Percentiles rank a stretch among this genome's conserved stretches.
phyloP scores from a whole-genome alignment of 1,140 invertebrate genomes.

The Pseudomyrmex sp. region DNA sequence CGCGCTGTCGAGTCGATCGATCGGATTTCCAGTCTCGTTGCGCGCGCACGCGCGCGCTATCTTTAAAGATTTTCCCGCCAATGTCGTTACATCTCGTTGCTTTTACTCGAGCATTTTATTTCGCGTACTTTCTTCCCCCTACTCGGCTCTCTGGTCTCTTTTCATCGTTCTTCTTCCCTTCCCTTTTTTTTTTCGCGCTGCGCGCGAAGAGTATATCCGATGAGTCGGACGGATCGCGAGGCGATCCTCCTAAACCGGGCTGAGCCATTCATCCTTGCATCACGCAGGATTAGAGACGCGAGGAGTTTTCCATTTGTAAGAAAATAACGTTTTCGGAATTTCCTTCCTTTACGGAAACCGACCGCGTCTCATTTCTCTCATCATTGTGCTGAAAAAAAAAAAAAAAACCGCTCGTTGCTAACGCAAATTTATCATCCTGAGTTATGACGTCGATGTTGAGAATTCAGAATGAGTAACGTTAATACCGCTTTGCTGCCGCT shows the following conservation, averaged over 20 bases:
- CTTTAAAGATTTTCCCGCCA: slow-evolving; percentile 39
- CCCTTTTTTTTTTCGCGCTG: not conserved
- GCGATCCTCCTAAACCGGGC: slow-evolving; percentile 58
- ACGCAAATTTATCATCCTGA: slow-evolving; percentile 75
- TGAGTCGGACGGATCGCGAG: slow-evolving; percentile 46
- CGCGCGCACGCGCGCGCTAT: not conserved
- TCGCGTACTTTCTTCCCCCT: slow-evolving; percentile 9
- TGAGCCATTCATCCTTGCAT: slow-evolving; percentile 75
- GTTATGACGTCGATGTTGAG: slow-evolving; percentile 73
- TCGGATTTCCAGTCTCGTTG: slow-evolving; percentile 23
- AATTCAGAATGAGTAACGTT: slow-evolving; percentile 75
- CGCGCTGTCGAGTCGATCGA: slow-evolving; percentile 52
- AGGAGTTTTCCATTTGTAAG: slow-evolving; percentile 80
- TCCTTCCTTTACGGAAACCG: slow-evolving; percentile 59
- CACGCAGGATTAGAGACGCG: slow-evolving; percentile 75
- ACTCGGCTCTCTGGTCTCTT: slow-evolving; percentile 25
- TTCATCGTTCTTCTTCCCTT: slow-evolving; percentile 39
- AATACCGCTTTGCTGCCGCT: slow-evolving; percentile 69
- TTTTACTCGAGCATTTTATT: slow-evolving; percentile 49
- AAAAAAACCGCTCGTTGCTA: slow-evolving; percentile 57
- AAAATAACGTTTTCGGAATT: slow-evolving; percentile 78
- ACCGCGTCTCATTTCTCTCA: slow-evolving; percentile 65
- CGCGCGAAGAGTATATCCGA: slow-evolving; percentile 37
- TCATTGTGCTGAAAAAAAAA: slow-evolving; percentile 67
- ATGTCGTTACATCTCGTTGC: slow-evolving; percentile 54